Percentiles rank a stretch among this genome's conserved stretches.
Conservation (phyloP, 1,140 invertebrate species). For the Pemphigus obesinymphae region DNA sequence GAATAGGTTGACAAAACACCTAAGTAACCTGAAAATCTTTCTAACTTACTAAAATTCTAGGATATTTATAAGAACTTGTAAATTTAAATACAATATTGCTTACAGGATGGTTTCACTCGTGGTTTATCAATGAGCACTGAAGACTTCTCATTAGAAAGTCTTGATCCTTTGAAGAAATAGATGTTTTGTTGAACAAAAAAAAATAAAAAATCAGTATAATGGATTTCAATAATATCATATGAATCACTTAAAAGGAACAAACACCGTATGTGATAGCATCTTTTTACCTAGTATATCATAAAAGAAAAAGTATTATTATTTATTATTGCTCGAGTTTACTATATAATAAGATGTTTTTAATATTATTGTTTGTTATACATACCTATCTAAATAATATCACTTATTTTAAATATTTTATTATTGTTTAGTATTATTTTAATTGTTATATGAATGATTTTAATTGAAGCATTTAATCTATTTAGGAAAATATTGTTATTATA, state of each 20-base stretch:
- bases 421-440: slow-evolving; percentile 27
- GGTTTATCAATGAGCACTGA: slow-evolving; percentile 73
- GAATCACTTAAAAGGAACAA: slow-evolving; percentile 19
- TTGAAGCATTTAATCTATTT: slow-evolving; percentile 21
- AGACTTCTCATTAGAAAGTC: slow-evolving; percentile 78
- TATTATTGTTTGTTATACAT: slow-evolving; percentile 30
- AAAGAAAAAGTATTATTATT: slow-evolving; percentile 39
- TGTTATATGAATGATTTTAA: slow-evolving; percentile 25
- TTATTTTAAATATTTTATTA: slow-evolving; percentile 24
- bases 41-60: too few species aligned
- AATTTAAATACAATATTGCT: slow-evolving; percentile 43
- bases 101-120: slow-evolving; percentile 75
- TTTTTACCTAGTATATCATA: background rate
- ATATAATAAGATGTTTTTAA: too few species aligned
- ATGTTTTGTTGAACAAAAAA: background rate
- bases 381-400: background rate
- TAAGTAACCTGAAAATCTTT: too few species aligned
- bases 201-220: background rate
- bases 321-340: too few species aligned
- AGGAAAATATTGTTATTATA: slow-evolving; percentile 21
- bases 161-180: slow-evolving; percentile 66
- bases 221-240: background rate
- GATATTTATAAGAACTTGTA: too few species aligned
- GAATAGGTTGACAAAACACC: too few species aligned
- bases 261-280: slow-evolving; percentile 9